These are phyloP conservation scores for Pygoscelis antarcticus DNA, from an alignment of 2,113 vertebrate species.

Conservation along the genomic window DNA sequence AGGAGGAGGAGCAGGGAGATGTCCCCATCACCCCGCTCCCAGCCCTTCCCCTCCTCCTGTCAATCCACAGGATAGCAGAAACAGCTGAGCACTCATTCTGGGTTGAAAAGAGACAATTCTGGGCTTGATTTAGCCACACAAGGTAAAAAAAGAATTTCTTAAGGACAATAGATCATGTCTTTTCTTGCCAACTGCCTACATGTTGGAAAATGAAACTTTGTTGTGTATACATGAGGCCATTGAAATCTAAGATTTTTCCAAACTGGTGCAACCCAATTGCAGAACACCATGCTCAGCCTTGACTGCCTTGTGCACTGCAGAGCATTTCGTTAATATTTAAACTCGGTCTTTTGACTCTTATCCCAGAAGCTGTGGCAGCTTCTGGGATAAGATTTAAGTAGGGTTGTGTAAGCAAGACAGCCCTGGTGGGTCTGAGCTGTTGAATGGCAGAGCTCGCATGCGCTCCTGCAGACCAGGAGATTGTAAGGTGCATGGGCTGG, in stretches of 20 bases:
- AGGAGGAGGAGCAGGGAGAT: neutral
- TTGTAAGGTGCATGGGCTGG: neutral
- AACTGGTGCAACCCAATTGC: neutral
- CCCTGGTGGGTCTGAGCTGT: neutral
- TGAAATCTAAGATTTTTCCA: neutral
- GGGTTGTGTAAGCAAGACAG: neutral
- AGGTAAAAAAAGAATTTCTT: neutral
- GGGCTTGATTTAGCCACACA: neutral
- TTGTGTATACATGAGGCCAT: neutral
- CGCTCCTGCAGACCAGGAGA: neutral
- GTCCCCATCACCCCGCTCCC: neutral
- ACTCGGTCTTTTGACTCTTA: neutral
- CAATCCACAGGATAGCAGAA: neutral
- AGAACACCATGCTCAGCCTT: neutral
- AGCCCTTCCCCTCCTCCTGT: neutral
- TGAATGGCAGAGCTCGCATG: fast-evolving
- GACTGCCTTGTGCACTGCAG: neutral
- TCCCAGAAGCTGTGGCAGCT: neutral
- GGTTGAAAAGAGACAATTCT: neutral
- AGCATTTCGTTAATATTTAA: constrained; percentile 45
- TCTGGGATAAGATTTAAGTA: neutral
- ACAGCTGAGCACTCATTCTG: neutral
- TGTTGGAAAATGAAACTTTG: neutral
- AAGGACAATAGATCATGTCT: neutral
- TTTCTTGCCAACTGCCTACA: neutral